A percentile compares a stretch with the other conserved stretches of the same genome.
Evolutionary conservation across 2,888 invertebrate genomes (phyloP).

Genomic region (Sisyra terminalis): DNA sequence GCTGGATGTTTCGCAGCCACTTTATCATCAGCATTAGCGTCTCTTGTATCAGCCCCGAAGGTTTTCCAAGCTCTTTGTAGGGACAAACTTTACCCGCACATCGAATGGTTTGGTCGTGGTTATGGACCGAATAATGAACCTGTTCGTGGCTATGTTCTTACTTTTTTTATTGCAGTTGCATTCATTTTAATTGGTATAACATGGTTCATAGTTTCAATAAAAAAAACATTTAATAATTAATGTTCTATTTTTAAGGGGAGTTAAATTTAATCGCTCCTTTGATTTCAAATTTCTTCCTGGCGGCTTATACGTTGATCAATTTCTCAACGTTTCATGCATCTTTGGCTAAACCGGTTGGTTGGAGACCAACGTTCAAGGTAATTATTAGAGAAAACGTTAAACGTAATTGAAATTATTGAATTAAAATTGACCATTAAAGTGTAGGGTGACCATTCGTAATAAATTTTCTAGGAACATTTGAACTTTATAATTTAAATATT

Average conservation of each 20-base stretch:
- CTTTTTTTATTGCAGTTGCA: slow-evolving; percentile 73
- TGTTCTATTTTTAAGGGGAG: slow-evolving; percentile 41
- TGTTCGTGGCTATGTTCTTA: slow-evolving; percentile 80
- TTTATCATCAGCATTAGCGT: slow-evolving; percentile 87
- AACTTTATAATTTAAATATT: too few species aligned
- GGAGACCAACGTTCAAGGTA: slow-evolving; percentile 80
- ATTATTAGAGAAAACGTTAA: slow-evolving; percentile 8
- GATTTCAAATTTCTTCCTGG: slow-evolving; percentile 87
- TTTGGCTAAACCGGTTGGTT: slow-evolving; percentile 71
- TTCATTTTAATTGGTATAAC: slow-evolving; percentile 72
- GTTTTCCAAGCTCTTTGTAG: slow-evolving; percentile 87
- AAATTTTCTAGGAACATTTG: too few species aligned
- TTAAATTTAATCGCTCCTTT: slow-evolving; percentile 79
- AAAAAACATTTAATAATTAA: slow-evolving; percentile 9
- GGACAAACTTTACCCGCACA: slow-evolving; percentile 84
- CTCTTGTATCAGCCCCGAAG: slow-evolving; percentile 90
- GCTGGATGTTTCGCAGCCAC: slow-evolving; percentile 97
- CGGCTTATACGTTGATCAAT: slow-evolving; percentile 85
- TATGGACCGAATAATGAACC: slow-evolving; percentile 72
- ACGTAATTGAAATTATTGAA: too few species aligned
- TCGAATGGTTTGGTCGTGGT: slow-evolving; percentile 79
- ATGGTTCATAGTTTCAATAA: not conserved
- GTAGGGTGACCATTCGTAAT: too few species aligned
- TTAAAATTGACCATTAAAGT: too few species aligned
- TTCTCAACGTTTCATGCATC: slow-evolving; percentile 92